Evolutionary conservation across 2,888 invertebrate species (phyloP).

Genomic region (Ophion obscuratus): DNA sequence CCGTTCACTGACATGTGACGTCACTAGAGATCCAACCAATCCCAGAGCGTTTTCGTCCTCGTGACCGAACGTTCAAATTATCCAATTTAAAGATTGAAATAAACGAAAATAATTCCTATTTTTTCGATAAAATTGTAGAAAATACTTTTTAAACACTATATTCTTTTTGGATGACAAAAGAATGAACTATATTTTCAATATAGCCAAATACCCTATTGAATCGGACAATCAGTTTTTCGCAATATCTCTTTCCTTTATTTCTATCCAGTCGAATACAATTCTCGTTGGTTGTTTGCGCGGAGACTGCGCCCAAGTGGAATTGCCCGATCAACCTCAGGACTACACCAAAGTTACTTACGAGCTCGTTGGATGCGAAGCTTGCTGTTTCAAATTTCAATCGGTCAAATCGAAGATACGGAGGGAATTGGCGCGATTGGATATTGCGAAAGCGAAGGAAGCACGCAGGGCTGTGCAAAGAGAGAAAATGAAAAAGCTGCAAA

Average conservation of each 20-base stretch:
- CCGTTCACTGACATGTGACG: too few relatives aligned
- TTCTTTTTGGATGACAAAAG: too few relatives aligned
- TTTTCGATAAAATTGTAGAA: too few relatives aligned
- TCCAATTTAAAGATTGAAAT: too few relatives aligned
- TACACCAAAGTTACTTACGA: constrained; percentile 84
- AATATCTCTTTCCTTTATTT: background rate
- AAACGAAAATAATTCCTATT: too few relatives aligned
- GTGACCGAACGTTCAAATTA: too few relatives aligned
- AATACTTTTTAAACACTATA: too few relatives aligned
- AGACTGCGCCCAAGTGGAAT: constrained; percentile 85
- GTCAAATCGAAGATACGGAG: constrained; percentile 87
- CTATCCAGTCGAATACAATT: constrained; percentile 81
- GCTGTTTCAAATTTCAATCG: constrained; percentile 85
- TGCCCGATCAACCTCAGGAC: constrained; percentile 83
- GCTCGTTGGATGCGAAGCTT: constrained; percentile 80
- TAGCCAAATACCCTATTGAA: too few relatives aligned
- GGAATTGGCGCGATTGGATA: constrained; percentile 86
- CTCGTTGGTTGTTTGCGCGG: constrained; percentile 86
- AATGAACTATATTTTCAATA: too few relatives aligned
- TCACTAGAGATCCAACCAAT: too few relatives aligned
- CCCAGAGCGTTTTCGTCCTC: too few relatives aligned
- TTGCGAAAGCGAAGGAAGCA: constrained; percentile 85
- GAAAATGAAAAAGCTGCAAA: constrained; percentile 86
- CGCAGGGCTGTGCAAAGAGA: constrained; percentile 85
- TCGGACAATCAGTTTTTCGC: background rate